Conservation (phyloP, 2,888 invertebrate species). For the Campoplex capitator region DNA sequence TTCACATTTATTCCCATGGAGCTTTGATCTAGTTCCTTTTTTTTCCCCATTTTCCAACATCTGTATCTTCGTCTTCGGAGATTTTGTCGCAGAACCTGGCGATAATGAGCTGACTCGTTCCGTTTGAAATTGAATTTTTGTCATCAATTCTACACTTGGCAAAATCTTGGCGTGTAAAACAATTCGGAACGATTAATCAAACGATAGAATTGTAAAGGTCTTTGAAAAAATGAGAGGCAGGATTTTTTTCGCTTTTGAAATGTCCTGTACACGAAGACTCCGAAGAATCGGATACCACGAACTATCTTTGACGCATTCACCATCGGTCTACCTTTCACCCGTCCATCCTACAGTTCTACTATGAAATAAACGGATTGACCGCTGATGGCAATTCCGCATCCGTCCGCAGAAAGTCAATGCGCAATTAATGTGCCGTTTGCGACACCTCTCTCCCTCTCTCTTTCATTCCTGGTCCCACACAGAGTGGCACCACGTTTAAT, state of each 20-base stretch:
- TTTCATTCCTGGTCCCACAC: conserved; percentile 27
- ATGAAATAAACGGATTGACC: conserved; percentile 61
- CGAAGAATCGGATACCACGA: conserved; percentile 58
- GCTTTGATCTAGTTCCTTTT: background rate
- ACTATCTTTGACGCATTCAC: conserved; percentile 55
- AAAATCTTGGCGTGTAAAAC: too few relatives aligned
- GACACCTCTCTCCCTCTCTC: conserved; percentile 3
- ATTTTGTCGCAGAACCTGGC: too few relatives aligned
- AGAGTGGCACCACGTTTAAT: conserved; percentile 47
- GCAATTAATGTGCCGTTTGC: conserved; percentile 55
- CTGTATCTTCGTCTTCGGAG: too few relatives aligned
- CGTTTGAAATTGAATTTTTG: too few relatives aligned
- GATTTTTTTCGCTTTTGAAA: background rate
- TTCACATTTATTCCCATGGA: background rate
- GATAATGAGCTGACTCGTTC: background rate
- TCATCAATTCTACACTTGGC: too few relatives aligned
- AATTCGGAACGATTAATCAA: background rate
- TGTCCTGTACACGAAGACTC: conserved; percentile 13
- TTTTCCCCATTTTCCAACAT: background rate
- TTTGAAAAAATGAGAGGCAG: background rate
- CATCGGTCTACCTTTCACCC: conserved; percentile 41
- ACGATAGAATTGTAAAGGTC: background rate
- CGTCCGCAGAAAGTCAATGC: conserved; percentile 53
- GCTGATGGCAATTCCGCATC: conserved; percentile 50
- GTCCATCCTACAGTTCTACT: conserved; percentile 7